Conservation (phyloP, 2,888 invertebrate genomes). For the Trimorus sp. region DNA sequence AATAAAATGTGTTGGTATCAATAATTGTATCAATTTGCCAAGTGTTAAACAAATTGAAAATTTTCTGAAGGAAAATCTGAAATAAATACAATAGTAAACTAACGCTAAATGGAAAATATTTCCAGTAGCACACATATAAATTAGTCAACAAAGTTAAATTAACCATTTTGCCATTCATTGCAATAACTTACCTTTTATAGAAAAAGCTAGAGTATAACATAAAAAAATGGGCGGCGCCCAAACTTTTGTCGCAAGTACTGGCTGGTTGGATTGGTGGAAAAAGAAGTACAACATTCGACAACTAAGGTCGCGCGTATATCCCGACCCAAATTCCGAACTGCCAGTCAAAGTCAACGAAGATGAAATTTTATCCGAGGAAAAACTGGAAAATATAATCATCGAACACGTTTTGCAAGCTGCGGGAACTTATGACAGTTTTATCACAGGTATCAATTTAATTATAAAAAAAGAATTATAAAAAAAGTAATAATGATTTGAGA, state of each 20-base stretch:
- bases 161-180: no score
- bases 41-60: no score
- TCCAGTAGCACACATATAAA: no score
- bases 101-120: no score
- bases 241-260: conserved; percentile 35
- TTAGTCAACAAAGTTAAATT: no score
- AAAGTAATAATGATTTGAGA: no score
- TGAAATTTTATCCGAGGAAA: conserved; percentile 20
- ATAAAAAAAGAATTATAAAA: no score
- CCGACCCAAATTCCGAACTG: neutral
- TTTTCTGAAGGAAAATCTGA: no score
- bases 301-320: neutral
- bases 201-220: neutral
- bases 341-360: neutral
- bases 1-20: no score
- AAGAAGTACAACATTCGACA: conserved; percentile 25
- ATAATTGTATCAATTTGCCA: no score
- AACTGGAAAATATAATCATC: conserved; percentile 22
- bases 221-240: conserved; percentile 23
- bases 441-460: neutral
- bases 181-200: no score
- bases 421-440: conserved; percentile 5
- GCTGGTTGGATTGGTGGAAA: conserved; percentile 55
- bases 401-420: conserved; percentile 22
- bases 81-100: no score